Evolutionary conservation across 2,888 invertebrate species (phyloP), one percentile per base, ranked within the genome.

Genomic region (Atethmia centrago): DNA sequence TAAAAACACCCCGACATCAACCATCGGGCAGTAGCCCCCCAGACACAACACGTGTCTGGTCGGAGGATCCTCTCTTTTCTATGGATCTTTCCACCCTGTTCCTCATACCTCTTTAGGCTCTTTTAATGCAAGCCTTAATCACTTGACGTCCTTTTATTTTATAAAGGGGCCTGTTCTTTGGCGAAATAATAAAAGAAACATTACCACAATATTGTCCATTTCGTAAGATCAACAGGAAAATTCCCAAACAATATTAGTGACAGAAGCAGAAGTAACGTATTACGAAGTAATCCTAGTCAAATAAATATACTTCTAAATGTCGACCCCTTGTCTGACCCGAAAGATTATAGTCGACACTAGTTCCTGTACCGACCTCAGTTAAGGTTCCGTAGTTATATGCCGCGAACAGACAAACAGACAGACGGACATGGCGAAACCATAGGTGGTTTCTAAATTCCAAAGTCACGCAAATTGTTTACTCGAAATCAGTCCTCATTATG

Each of bases 291-390:
- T 62, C 78, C 78, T 31, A 0, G 14, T 56, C 42, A 5, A 55
- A 7, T 62, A 49, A 40, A 42, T 21, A 62, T 62, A 55, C 78
- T 62, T 55, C n/a, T 61, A 72, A 70, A 56, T 42, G 75, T 76
- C 75, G 42, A 56, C 31, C 71, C 78, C 31, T 69, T 55, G 71
- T 77, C 55, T 62, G 9, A 36, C 14, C 14, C 28, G 12, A 45
- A 42, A 62, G 49, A 77, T 75, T 78, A 70, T 19, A 51, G 49
- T 28, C 3, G 14, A 59, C 10, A 59, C 45, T 45, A 42, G 42
- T 14, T 36, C 65, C 9, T 21, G 25, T 25, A 1, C 14, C n/a
- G 36, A 7, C 5, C 25, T 12, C 25, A 25, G 53, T 53, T 25
- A n/a, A n/a, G n/a, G n/a, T n/a, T n/a, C n/a, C n/a, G n/a, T n/a